phyloP scores from a whole-genome alignment of 2,888 invertebrate genomes.

The Eupithecia abbreviata region DNA sequence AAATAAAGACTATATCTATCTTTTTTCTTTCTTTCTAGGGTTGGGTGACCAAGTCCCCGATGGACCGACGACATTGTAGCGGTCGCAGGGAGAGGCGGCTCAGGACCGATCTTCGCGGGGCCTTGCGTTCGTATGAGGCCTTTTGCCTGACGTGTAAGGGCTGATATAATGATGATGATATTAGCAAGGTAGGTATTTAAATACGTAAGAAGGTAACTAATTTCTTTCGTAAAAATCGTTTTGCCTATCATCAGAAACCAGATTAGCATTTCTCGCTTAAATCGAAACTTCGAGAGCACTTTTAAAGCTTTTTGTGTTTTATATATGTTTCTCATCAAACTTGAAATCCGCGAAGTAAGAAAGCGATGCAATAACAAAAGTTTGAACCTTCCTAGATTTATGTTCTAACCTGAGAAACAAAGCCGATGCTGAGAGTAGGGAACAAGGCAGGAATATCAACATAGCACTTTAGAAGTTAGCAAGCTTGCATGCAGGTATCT shows the following conservation, averaged over 20 bases:
- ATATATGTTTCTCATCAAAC: conserved; percentile 42
- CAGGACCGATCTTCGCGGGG: too few species aligned
- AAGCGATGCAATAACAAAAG: conserved; percentile 48
- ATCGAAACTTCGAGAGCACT: conserved; percentile 17
- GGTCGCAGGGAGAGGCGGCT: too few species aligned
- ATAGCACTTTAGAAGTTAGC: neutral
- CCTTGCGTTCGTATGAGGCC: too few species aligned
- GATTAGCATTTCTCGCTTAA: conserved; percentile 10
- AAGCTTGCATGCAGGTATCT: neutral
- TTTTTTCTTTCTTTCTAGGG: too few species aligned
- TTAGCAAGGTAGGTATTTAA: neutral
- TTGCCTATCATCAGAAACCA: neutral
- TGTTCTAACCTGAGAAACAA: conserved; percentile 26
- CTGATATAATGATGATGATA: too few species aligned
- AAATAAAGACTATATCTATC: too few species aligned
- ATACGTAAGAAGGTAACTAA: neutral
- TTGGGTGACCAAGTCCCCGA: too few species aligned
- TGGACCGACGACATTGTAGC: too few species aligned
- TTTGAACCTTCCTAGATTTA: conserved; percentile 45
- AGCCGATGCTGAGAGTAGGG: neutral
- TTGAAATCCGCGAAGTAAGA: conserved; percentile 46
- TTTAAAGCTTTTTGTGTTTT: conserved; percentile 10
- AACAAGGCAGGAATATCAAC: neutral
- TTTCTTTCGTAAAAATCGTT: neutral
- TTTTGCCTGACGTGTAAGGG: too few species aligned